These are phyloP conservation scores for Diarsia mendica DNA, from an alignment of 2,888 invertebrate species.

Conservation along the genomic window DNA sequence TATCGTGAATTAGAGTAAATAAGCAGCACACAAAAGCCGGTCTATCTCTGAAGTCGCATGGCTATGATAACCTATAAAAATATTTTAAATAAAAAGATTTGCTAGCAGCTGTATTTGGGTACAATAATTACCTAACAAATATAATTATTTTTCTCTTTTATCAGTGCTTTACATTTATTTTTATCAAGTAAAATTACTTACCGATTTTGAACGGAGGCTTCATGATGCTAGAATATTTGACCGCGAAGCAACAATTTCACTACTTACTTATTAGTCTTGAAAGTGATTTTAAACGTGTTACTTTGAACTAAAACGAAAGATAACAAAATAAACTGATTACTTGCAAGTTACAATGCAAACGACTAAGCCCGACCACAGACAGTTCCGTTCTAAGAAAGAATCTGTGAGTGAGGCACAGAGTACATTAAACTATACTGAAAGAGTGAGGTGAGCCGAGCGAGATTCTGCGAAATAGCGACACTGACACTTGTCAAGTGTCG, in stretches of 20 bases:
- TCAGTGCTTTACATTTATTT: not conserved
- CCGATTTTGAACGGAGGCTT: constrained; percentile 88
- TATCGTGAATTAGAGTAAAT: constrained; percentile 1
- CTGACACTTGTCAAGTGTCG: not conserved
- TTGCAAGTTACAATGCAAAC: not conserved
- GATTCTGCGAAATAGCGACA: not conserved
- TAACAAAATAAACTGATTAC: constrained; percentile 12
- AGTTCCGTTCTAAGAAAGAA: constrained; percentile 29
- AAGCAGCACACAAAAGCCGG: constrained; percentile 12
- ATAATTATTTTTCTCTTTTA: not conserved
- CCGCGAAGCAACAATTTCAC: constrained; percentile 8
- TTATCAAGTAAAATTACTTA: constrained; percentile 66
- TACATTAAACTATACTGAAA: too few species aligned
- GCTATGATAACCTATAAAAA: constrained; percentile 57
- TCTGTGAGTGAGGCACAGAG: too few species aligned
- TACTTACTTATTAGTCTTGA: not conserved
- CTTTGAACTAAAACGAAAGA: constrained; percentile 12
- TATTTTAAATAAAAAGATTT: not conserved
- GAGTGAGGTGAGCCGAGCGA: too few species aligned
- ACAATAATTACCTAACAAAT: not conserved
- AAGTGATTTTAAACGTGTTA: not conserved
- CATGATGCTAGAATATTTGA: constrained; percentile 68
- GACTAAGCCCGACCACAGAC: constrained; percentile 24
- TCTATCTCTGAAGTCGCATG: constrained; percentile 53
- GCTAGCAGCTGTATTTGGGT: not conserved